Conservation (phyloP, 2,797 vertebrate genomes). For the Aratinga solstitialis region DNA sequence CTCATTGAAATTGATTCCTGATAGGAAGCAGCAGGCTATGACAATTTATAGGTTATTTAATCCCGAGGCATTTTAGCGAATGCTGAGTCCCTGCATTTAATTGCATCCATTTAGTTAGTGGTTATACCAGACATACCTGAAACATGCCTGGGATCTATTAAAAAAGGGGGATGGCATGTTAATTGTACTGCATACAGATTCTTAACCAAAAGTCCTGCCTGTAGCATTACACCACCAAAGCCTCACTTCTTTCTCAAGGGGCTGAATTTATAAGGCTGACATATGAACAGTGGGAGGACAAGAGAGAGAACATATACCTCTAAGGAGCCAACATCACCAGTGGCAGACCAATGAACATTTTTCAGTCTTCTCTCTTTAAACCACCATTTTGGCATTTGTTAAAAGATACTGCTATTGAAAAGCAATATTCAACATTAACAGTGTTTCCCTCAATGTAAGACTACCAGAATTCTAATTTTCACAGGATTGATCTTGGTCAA, state of each 20-base stretch:
- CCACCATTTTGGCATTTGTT: neutral
- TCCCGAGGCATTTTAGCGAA: neutral
- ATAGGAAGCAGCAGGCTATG: neutral
- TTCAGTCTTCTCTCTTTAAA: neutral
- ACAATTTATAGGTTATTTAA: neutral
- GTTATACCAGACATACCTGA: neutral
- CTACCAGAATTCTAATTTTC: neutral
- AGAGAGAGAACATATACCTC: neutral
- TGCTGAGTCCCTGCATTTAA: neutral
- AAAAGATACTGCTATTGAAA: neutral
- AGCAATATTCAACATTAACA: neutral
- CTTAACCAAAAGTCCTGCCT: neutral
- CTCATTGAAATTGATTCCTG: neutral
- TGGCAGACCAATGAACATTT: neutral
- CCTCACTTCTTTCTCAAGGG: conserved; percentile 15
- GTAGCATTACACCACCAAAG: neutral
- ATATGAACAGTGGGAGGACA: neutral
- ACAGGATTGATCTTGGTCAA: neutral
- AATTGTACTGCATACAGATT: neutral
- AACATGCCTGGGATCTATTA: neutral
- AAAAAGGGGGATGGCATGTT: neutral
- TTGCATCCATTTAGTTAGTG: neutral
- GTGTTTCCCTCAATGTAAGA: neutral
- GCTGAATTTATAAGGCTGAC: neutral
- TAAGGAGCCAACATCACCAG: neutral